Conservation (phyloP, 1,140 invertebrate species). For the Drosophila gunungcola region DNA sequence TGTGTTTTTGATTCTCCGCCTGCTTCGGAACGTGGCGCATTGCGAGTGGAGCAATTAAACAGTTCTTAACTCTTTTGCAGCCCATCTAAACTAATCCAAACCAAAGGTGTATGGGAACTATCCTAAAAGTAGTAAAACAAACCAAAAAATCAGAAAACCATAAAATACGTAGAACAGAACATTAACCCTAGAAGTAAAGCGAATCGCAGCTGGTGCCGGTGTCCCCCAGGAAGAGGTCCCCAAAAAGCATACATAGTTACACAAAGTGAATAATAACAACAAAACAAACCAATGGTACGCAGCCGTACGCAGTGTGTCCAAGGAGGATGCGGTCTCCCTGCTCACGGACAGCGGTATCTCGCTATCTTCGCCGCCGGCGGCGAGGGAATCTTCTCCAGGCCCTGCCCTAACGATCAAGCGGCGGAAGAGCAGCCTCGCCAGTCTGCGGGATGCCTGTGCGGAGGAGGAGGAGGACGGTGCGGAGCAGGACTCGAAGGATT, state of each 20-base stretch:
- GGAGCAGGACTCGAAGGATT: slow-evolving; percentile 49
- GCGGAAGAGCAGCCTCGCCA: slow-evolving; percentile 64
- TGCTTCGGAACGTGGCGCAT: slow-evolving; percentile 35
- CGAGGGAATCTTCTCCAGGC: slow-evolving; percentile 47
- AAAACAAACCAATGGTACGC: slow-evolving; percentile 67
- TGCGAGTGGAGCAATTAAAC: slow-evolving; percentile 45
- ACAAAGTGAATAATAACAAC: slow-evolving; percentile 18
- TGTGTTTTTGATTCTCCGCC: slow-evolving; percentile 55
- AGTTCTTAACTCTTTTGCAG: slow-evolving; percentile 70
- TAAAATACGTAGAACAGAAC: slow-evolving; percentile 37
- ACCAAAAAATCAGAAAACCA: slow-evolving; percentile 22
- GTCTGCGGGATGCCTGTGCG: slow-evolving; percentile 44
- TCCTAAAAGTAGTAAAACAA: slow-evolving; percentile 30
- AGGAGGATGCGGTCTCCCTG: slow-evolving; percentile 73
- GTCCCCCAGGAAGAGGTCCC: slow-evolving; percentile 38
- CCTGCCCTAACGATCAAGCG: slow-evolving; percentile 34
- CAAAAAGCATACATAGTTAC: slow-evolving; percentile 13
- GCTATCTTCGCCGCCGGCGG: slow-evolving; percentile 74
- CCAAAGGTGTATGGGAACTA: slow-evolving; percentile 68
- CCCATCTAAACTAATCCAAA: slow-evolving; percentile 60
- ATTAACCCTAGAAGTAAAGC: slow-evolving; percentile 53
- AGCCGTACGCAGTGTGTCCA: slow-evolving; percentile 78
- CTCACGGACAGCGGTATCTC: slow-evolving; percentile 80
- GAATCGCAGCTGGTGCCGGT: slow-evolving; percentile 63
- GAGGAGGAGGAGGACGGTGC: slow-evolving; percentile 40